Conservation (phyloP, 2,888 invertebrate species). For the Laspeyria flexula region DNA sequence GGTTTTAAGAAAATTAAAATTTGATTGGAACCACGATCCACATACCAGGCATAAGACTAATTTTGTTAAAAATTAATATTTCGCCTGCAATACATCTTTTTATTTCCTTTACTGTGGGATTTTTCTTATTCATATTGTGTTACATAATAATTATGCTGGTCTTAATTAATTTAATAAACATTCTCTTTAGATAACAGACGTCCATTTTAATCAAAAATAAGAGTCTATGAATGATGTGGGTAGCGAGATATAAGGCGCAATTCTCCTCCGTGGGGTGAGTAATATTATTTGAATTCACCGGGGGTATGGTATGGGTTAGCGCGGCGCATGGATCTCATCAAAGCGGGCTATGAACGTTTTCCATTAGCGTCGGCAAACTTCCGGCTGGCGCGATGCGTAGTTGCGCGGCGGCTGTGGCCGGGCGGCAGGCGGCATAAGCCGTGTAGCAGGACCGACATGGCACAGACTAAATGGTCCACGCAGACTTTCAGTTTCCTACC, state of each 20-base stretch:
- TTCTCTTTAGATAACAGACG: too few species aligned
- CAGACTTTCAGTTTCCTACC: background rate
- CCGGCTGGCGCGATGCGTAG: slow-evolving; percentile 79
- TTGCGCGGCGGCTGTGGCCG: slow-evolving; percentile 53
- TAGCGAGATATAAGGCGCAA: slow-evolving; percentile 30
- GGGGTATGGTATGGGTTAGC: slow-evolving; percentile 35
- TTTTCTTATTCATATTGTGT: too few species aligned
- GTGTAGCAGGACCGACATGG: background rate
- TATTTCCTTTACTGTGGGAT: too few species aligned
- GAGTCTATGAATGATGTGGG: too few species aligned
- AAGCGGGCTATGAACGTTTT: slow-evolving; percentile 66
- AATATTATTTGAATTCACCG: slow-evolving; percentile 38
- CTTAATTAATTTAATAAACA: too few species aligned
- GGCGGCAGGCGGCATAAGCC: slow-evolving; percentile 24
- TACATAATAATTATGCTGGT: too few species aligned
- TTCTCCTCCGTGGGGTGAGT: slow-evolving; percentile 27
- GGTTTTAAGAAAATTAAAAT: too few species aligned
- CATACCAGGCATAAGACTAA: too few species aligned
- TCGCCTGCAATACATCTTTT: too few species aligned
- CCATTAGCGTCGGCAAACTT: slow-evolving; percentile 70
- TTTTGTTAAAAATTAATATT: too few species aligned
- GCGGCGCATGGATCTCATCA: slow-evolving; percentile 54
- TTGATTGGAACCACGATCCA: too few species aligned
- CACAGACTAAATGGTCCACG: background rate
- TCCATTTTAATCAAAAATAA: too few species aligned